These are phyloP conservation scores for Leistus spinibarbis DNA, from an alignment of 2,888 invertebrate genomes.

Conservation along the genomic window DNA sequence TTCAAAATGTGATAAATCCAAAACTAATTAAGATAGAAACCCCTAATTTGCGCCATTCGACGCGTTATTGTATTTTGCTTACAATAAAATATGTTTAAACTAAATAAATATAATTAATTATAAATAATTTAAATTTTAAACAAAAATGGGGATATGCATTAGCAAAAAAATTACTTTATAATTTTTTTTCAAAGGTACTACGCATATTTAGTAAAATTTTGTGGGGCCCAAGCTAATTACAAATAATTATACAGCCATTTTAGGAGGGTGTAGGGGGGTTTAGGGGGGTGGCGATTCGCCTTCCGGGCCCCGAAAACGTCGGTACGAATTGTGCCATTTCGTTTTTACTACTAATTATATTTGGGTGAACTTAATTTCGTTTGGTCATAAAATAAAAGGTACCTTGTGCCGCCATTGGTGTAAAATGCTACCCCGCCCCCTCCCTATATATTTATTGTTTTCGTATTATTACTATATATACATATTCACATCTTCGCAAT, in stretches of 20 bases:
- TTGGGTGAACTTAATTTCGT: constrained; percentile 55
- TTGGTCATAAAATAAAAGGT: constrained; percentile 53
- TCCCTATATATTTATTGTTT: constrained; percentile 44
- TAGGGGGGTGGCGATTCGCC: constrained; percentile 26
- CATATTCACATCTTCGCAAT: background rate
- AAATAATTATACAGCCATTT: constrained; percentile 4
- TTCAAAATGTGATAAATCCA: too few species aligned
- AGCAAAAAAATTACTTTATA: too few species aligned
- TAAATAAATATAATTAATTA: too few species aligned
- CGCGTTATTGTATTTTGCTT: too few species aligned
- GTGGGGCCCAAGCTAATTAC: background rate
- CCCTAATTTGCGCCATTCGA: too few species aligned
- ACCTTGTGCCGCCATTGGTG: constrained; percentile 38
- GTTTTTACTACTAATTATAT: constrained; percentile 55
- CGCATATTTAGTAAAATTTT: background rate
- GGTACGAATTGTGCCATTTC: constrained; percentile 27
- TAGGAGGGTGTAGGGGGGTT: constrained; percentile 40
- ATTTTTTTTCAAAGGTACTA: background rate
- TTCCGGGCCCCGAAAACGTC: background rate
- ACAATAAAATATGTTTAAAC: too few species aligned
- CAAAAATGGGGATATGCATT: too few species aligned
- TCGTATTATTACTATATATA: constrained; percentile 49
- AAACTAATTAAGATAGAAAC: too few species aligned
- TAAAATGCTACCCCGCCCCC: background rate
- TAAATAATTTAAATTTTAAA: background rate